These are phyloP conservation scores for Carabus problematicus DNA, from an alignment of 2,888 invertebrate species.

Conservation along the genomic window DNA sequence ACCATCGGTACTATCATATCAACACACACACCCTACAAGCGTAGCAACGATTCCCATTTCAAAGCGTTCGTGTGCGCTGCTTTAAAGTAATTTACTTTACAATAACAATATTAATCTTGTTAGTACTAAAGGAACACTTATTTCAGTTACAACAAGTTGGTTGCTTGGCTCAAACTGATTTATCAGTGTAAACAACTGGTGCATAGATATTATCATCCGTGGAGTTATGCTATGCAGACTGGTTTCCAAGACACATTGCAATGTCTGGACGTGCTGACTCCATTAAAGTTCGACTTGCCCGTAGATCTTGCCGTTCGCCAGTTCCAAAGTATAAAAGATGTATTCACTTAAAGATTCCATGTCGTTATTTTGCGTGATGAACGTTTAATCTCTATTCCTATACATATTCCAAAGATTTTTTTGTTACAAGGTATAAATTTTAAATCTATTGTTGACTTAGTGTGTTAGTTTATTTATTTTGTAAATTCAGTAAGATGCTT, in stretches of 20 bases:
- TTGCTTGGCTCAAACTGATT: constrained; percentile 92
- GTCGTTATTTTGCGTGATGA: too few relatives aligned
- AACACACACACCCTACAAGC: constrained; percentile 90
- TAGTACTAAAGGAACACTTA: constrained; percentile 44
- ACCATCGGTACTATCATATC: constrained; percentile 91
- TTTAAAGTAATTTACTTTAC: constrained; percentile 75
- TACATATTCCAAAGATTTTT: too few relatives aligned
- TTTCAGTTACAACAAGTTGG: constrained; percentile 85
- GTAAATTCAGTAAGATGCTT: too few relatives aligned
- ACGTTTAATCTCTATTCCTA: too few relatives aligned
- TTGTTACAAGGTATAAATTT: too few relatives aligned
- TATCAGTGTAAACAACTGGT: constrained; percentile 84
- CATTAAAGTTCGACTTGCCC: constrained; percentile 90
- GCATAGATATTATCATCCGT: constrained; percentile 82
- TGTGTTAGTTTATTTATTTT: too few relatives aligned
- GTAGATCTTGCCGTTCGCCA: constrained; percentile 96
- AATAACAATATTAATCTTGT: constrained; percentile 11
- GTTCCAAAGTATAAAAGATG: constrained; percentile 97
- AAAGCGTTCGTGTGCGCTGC: constrained; percentile 98
- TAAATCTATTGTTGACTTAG: too few relatives aligned
- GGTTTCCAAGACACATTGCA: constrained; percentile 96
- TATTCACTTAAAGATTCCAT: constrained; percentile 71
- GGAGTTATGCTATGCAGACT: constrained; percentile 95
- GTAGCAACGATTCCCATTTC: constrained; percentile 96
- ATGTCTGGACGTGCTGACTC: constrained; percentile 85